phyloP scores from a whole-genome alignment of 2,888 invertebrate genomes.

The Lucinisca nassula region DNA sequence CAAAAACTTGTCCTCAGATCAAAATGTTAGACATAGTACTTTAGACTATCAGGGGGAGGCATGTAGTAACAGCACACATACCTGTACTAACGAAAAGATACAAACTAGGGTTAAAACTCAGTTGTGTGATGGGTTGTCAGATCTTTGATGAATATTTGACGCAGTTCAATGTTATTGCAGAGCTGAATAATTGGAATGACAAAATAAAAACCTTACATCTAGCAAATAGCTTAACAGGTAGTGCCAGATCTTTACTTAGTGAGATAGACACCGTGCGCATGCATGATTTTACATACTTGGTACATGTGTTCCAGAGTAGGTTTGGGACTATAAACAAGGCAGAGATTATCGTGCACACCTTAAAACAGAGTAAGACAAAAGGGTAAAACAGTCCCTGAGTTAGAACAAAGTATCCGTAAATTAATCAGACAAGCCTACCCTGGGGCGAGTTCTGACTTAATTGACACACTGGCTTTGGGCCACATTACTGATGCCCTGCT shows the following conservation, averaged over 20 bases:
- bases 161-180: slow-evolving; percentile 63
- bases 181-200: slow-evolving; percentile 88
- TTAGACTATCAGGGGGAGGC: neutral
- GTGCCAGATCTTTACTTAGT: slow-evolving; percentile 44
- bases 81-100: neutral
- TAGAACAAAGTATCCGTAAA: slow-evolving; percentile 59
- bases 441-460: slow-evolving; percentile 20
- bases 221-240: slow-evolving; percentile 54
- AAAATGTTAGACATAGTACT: neutral
- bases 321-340: slow-evolving; percentile 52
- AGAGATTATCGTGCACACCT: slow-evolving; percentile 52
- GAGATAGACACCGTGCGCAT: slow-evolving; percentile 36
- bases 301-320: slow-evolving; percentile 36
- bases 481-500: slow-evolving; percentile 49
- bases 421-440: slow-evolving; percentile 51
- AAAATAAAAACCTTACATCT: slow-evolving; percentile 49
- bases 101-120: slow-evolving; percentile 43
- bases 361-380: slow-evolving; percentile 28
- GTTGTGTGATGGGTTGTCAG: slow-evolving; percentile 51
- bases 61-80: too few relatives aligned
- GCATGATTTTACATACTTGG: slow-evolving; percentile 45
- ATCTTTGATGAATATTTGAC: slow-evolving; percentile 61
- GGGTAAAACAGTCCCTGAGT: slow-evolving; percentile 54
- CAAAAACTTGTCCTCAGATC: neutral
- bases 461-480: slow-evolving; percentile 43